Evolutionary conservation across 2,888 invertebrate species (phyloP), one percentile per base, ranked within the genome.

Genomic region (Seira ritae): DNA sequence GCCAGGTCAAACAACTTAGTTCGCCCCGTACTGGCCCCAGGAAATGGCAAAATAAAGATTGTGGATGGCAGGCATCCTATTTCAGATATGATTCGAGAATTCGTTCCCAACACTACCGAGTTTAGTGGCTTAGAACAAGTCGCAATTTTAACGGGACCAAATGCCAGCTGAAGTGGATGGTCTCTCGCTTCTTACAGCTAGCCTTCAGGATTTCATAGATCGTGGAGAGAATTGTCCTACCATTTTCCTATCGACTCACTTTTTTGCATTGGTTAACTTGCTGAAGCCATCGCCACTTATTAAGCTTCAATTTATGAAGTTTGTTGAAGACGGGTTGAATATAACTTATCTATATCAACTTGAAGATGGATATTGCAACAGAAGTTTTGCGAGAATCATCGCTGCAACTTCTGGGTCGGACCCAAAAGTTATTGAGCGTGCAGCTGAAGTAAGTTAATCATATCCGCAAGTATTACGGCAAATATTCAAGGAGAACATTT

Each of bases 111-210:
- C 90, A 93, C 95, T 89, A 92, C 93, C 6, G 90, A 91, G 80
- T 95, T 95, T 76, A 93, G 93, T 4, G 89, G 88, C 3, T 90
- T 90, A 0, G 90, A 91, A 0, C 91, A 92, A 6, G 93, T 97
- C 23, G 95, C 95, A 90, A 93, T 98, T 70, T 91, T 98, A 4
- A 96, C 96, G 0, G 98, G 97, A 0, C 96, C 98, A 0, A 98
- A 98, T 91, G 94, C 96, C 0, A 95, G 96, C 89, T 98, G 98
- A 1, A 98, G 98, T 91, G 97, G 97, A 97, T 91, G 97, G 97
- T 0, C 91, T 95, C 55, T 93, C 95, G 0, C 91, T 98, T 42
- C 91, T 97, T 20, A 93, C 94, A 0, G 93, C 95, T 0, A 93
- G 93, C 55, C 90, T 97, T 69, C 93, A 93, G 87, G 92, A 94